Evolutionary conservation across 2,797 vertebrate genomes (phyloP).

Genomic region (Smutsia temminckii): DNA sequence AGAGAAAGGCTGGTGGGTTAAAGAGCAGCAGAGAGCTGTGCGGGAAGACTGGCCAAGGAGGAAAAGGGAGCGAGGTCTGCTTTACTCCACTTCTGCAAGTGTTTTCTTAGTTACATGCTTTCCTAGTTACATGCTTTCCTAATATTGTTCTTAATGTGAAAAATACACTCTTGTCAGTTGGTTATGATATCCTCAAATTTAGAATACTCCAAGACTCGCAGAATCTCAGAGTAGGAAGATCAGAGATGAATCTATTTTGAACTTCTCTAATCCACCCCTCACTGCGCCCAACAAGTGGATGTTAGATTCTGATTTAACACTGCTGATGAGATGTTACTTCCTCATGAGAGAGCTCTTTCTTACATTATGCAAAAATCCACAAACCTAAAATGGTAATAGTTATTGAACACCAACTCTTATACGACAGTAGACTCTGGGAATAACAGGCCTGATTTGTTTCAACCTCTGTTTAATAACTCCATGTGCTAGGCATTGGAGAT

Average conservation of each 20-base stretch:
- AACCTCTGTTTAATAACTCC: not conserved
- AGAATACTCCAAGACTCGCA: not conserved
- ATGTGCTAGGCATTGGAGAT: not conserved
- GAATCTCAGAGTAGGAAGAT: not conserved
- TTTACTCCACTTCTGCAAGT: not conserved
- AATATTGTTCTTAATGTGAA: not conserved
- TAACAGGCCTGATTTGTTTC: not conserved
- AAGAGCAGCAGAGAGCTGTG: not conserved
- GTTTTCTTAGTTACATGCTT: not conserved
- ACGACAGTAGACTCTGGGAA: not conserved
- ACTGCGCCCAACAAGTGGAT: not conserved
- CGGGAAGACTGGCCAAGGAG: not conserved
- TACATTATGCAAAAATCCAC: not conserved
- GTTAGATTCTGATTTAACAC: not conserved
- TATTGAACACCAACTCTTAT: not conserved
- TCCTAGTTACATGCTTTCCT: not conserved
- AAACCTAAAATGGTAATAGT: not conserved
- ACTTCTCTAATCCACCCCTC: not conserved
- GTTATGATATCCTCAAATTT: not conserved
- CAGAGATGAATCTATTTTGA: not conserved
- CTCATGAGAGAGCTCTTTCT: not conserved
- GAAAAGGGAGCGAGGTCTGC: not conserved
- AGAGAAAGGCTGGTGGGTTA: not conserved
- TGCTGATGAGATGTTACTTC: not conserved
- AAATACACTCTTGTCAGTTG: not conserved